Base-by-base conservation (phyloP, 1,140 invertebrate species). In the Atta cephalotes region DNA sequence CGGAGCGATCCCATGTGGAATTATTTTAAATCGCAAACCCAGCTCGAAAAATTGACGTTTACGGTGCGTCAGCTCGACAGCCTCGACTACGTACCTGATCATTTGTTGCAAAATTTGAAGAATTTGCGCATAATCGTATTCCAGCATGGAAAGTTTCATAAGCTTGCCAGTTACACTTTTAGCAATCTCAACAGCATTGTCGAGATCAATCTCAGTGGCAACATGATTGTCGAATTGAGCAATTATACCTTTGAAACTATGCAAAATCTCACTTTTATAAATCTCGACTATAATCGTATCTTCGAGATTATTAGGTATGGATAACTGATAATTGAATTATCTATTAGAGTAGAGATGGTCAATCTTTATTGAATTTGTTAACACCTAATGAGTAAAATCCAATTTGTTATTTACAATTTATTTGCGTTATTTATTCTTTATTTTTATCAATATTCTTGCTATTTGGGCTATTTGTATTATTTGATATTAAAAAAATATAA, bases 221-320 rank as follows among this genome's bases (percentile, higher is more conserved):
- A 98, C 93, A 95, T 96, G 86, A 97, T 98, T 14, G 95, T 96
- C 80, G 95, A 91, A 0, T 92, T 98, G 65, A 95, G 96, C 78
- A 96, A 96, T 88, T 96, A 97, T 89, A 96, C 97, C 0, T 97
- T 98, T 90, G 96, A 96, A 25, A 96, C 97, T 88, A 95, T 98
- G 86, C 96, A 95, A 0, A 96, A 96, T 82, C 93, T 98, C 63
- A 96, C 96, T 9, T 94, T 96, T 5, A 95, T 98, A 76, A 97
- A 96, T 93, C 94, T 98, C 79, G 96, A 97, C 82, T 96, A 97
- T 70, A 98, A 98, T 93, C 95, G 95, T 87, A 97, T 98, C 63
- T 93, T 96, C 2, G 97, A 97, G 92, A 96, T 98, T 66, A 96
- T 96, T 82, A 96, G 96, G 87, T 96, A 96, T 86, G 96, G 96